phyloP scores from a whole-genome alignment of 2,797 vertebrate species.

The Hydrocynus forskahlii region DNA sequence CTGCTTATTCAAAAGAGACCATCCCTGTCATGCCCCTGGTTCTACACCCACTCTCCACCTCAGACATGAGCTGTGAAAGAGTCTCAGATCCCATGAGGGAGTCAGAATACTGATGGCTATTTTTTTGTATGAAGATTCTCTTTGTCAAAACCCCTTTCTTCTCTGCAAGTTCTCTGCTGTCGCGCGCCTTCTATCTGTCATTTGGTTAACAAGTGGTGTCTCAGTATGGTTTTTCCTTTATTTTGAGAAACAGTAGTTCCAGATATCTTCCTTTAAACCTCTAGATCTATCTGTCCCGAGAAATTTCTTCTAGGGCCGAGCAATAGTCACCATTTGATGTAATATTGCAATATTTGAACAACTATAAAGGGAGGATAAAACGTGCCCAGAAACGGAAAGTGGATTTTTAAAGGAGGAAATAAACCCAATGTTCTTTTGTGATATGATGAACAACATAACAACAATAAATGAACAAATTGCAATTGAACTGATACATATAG shows the following conservation, averaged over 20 bases:
- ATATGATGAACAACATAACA: too few relatives aligned
- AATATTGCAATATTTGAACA: too few relatives aligned
- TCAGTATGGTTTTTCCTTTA: not conserved
- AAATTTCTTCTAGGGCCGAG: not conserved
- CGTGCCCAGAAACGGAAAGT: too few relatives aligned
- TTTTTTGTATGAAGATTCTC: not conserved
- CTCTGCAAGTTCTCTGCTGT: not conserved
- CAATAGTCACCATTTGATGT: too few relatives aligned
- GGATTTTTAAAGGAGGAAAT: too few relatives aligned
- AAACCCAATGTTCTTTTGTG: too few relatives aligned
- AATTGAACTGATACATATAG: too few relatives aligned
- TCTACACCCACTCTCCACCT: constrained; percentile 1
- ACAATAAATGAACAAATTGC: too few relatives aligned
- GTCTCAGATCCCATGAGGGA: constrained; percentile 16
- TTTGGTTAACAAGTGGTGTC: not conserved
- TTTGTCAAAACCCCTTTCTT: not conserved
- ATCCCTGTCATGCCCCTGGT: not conserved
- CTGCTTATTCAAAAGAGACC: not conserved
- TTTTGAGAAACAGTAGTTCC: too few relatives aligned
- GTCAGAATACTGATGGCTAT: not conserved
- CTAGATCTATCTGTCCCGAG: not conserved
- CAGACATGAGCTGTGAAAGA: not conserved
- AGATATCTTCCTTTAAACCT: not conserved
- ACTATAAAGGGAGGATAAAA: too few relatives aligned
- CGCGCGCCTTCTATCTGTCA: not conserved